Evolutionary conservation across 35 echinoderm and acorn worm genomes (phyloP).

Genomic region (Acanthaster planci): DNA sequence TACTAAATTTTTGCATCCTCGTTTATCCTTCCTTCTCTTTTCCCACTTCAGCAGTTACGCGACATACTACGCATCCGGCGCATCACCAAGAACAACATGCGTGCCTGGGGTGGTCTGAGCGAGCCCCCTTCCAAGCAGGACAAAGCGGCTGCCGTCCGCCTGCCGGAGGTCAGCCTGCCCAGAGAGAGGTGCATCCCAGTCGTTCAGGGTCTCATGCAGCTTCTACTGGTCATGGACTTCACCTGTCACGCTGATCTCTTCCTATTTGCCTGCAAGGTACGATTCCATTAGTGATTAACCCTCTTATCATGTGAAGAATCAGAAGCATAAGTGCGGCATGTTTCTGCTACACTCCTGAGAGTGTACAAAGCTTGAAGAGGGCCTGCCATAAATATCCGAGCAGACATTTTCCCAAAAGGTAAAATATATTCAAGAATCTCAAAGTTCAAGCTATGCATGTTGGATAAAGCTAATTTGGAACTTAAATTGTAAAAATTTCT

Average conservation of each 20-base stretch:
- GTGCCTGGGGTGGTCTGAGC: neutral
- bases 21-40: neutral
- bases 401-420: too few species aligned
- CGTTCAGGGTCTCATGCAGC: constrained; percentile 72
- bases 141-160: neutral
- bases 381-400: too few species aligned
- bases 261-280: constrained; percentile 94
- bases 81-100: constrained; percentile 33
- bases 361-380: neutral
- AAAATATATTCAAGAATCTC: too few species aligned
- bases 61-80: constrained; percentile 73
- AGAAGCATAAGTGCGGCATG: too few species aligned
- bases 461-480: too few species aligned
- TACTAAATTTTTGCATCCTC: too few species aligned
- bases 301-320: too few species aligned
- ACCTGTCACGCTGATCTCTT: constrained; percentile 94
- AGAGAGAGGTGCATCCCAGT: constrained; percentile 82
- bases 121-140: constrained; percentile 1
- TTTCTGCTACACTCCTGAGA: too few species aligned
- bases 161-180: constrained; percentile 52
- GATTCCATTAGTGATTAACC: neutral
- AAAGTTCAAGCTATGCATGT: too few species aligned
- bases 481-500: too few species aligned
- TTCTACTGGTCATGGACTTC: constrained; percentile 94
- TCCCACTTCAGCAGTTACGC: constrained; percentile 64